Conservation (phyloP, 1,140 invertebrate species). For the Tetragonula clypearis region DNA sequence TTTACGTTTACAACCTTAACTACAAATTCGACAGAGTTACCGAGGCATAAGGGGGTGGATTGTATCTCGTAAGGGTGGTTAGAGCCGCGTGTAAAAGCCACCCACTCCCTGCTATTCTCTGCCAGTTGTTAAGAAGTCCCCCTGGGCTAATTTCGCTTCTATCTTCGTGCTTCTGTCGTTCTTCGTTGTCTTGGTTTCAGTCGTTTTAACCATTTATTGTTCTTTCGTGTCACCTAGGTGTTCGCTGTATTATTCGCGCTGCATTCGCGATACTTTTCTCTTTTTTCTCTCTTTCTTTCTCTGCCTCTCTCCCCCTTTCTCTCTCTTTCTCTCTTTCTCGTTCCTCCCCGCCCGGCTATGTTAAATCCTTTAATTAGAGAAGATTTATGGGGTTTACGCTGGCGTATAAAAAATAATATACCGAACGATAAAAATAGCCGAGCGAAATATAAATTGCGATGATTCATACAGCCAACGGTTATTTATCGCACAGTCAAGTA, state of each 20-base stretch:
- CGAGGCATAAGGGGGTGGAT: constrained; percentile 79
- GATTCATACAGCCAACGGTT: constrained; percentile 52
- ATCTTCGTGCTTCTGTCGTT: constrained; percentile 55
- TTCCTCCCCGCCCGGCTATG: too few relatives aligned
- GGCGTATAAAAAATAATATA: constrained; percentile 31
- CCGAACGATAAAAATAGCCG: constrained; percentile 54
- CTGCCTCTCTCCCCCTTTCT: too few relatives aligned
- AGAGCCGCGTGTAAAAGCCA: constrained; percentile 76
- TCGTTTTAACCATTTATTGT: constrained; percentile 52
- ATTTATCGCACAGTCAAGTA: constrained; percentile 44
- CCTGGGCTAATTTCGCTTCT: constrained; percentile 77
- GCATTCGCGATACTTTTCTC: too few relatives aligned
- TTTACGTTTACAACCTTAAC: constrained; percentile 81
- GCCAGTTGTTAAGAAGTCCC: constrained; percentile 81
- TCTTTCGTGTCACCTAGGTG: constrained; percentile 50
- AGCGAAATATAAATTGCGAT: constrained; percentile 50
- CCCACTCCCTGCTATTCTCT: constrained; percentile 72
- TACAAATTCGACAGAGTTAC: constrained; percentile 82
- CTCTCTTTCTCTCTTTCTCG: not conserved
- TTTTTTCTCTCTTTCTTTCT: too few relatives aligned
- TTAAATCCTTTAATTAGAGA: constrained; percentile 40
- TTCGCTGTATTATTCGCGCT: constrained; percentile 8
- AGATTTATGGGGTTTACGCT: constrained; percentile 41
- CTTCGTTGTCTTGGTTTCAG: constrained; percentile 49
- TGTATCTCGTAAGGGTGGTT: constrained; percentile 80